Evolutionary conservation across 2,797 vertebrate genomes (phyloP), one percentile per base, ranked within the genome.

Genomic region (Poliocrania exsul): DNA sequence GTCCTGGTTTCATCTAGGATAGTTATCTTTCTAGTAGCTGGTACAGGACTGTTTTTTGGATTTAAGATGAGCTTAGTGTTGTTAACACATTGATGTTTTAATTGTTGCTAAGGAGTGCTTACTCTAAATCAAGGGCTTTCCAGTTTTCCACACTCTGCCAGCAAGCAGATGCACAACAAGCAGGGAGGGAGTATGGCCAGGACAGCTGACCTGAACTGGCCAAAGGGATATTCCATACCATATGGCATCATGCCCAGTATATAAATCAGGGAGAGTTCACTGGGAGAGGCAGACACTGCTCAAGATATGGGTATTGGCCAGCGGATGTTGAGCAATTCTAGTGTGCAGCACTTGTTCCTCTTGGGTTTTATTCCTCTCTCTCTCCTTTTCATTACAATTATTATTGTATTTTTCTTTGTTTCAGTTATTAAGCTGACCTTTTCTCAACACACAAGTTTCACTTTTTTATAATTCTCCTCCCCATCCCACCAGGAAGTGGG

Each of bases 261-360:
- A 42, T 60, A 49, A 72, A 66, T 35, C 23, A 72, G 53, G 35
- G 31, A 24, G 47, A 84, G 40, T 25, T 84, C 60, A 4, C 66
- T 10, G 25, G 38, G 40, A 49, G 40, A 72, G 66, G 47, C 73
- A 60, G 53, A 66, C 29, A 25, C 23, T 78, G 53, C 53, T 42
- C 0, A 0, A 49, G 31, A 21, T 20, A 12, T 0, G 0, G 47
- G 26, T 72, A 28, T 54, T 18, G 5, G 16, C 54, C 53, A 72
- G 60, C 5, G 1, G 53, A 47, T 53, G 47, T 33, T 84, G 46
- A 58, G 20, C 20, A 66, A 14, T 33, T 73, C 38, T 33, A 71
- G 20, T 29, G 8, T 58, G 46, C 33, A 53, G 35, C 73, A 60
- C 40, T 60, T 47, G 18, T n/a, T 79, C 84, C 33, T 71, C 23